Percentiles rank a stretch among this genome's conserved stretches.
phyloP scores from a whole-genome alignment of 2,797 vertebrate genomes.

The Anniella stebbinsi region DNA sequence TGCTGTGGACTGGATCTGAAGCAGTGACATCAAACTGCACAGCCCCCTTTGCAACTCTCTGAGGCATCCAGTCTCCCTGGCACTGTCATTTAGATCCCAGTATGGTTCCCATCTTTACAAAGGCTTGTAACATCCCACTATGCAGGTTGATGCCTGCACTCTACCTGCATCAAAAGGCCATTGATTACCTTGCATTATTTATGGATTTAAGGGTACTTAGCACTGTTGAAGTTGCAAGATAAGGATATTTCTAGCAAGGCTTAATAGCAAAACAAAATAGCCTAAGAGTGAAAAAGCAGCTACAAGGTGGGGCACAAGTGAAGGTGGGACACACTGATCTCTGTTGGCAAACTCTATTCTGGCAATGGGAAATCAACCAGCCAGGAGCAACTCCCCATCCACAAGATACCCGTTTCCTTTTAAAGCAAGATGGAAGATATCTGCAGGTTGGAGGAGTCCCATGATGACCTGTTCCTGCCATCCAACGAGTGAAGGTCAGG shows the following conservation, averaged over 20 bases:
- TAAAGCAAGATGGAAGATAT: neutral
- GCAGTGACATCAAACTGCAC: neutral
- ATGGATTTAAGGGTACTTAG: constrained; percentile 42
- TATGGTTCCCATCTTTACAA: neutral
- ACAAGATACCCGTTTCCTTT: constrained; percentile 9
- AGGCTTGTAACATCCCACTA: neutral
- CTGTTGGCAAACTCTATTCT: constrained; percentile 6
- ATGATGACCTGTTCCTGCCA: neutral
- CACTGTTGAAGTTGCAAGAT: constrained; percentile 25
- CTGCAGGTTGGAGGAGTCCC: constrained; percentile 10
- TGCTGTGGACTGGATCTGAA: neutral
- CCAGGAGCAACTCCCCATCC: neutral
- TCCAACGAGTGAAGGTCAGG: neutral
- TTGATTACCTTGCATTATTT: constrained; percentile 60
- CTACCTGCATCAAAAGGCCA: constrained; percentile 36
- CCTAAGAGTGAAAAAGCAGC: neutral
- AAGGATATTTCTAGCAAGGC: constrained; percentile 36
- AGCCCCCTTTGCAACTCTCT: neutral
- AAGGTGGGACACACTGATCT: constrained; percentile 16
- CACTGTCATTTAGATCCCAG: neutral
- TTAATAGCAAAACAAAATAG: constrained; percentile 30
- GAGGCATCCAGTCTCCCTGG: neutral
- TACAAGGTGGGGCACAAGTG: constrained; percentile 26
- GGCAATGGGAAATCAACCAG: neutral
- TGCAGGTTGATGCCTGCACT: constrained; percentile 23